Percentiles rank a stretch among this genome's conserved stretches.
phyloP scores from a whole-genome alignment of 2,888 invertebrate species.

The Sinopyrophorus schimmeli region DNA sequence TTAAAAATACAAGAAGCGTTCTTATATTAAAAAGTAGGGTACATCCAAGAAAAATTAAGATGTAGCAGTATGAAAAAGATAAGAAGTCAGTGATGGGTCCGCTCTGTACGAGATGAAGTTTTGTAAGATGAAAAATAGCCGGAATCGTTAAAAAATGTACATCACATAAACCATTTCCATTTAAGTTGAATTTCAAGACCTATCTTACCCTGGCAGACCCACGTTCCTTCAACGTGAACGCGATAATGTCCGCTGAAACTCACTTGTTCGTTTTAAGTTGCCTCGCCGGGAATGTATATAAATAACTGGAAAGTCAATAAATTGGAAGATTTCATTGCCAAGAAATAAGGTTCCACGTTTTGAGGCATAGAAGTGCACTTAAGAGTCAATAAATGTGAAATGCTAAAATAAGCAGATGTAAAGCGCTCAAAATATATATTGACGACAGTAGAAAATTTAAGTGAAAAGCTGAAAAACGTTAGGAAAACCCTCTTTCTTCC shows the following conservation, averaged over 20 bases:
- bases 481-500: too few relatives aligned
- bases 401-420: constrained; percentile 13
- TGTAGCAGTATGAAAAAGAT: constrained; percentile 18
- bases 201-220: constrained; percentile 32
- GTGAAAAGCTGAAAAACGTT: constrained; percentile 7
- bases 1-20: too few relatives aligned
- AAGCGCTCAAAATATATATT: constrained; percentile 5
- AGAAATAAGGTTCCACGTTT: constrained; percentile 17
- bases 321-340: constrained; percentile 31
- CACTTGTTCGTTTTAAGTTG: constrained; percentile 23
- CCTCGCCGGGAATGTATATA: constrained; percentile 23
- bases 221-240: constrained; percentile 33
- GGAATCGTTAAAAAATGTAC: constrained; percentile 34
- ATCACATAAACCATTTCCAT: constrained; percentile 34
- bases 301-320: constrained; percentile 27
- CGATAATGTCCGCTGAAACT: constrained; percentile 31
- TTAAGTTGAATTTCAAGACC: constrained; percentile 33
- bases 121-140: constrained; percentile 30
- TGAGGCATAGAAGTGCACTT: constrained; percentile 16
- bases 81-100: constrained; percentile 18
- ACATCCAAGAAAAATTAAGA: constrained; percentile 28
- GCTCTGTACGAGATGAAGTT: constrained; percentile 18
- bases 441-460: constrained; percentile 1
- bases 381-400: constrained; percentile 15
- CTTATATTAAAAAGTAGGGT: constrained; percentile 14